phyloP scores from a whole-genome alignment of 2,113 vertebrate species.

The Sylvilagus bachmani region DNA sequence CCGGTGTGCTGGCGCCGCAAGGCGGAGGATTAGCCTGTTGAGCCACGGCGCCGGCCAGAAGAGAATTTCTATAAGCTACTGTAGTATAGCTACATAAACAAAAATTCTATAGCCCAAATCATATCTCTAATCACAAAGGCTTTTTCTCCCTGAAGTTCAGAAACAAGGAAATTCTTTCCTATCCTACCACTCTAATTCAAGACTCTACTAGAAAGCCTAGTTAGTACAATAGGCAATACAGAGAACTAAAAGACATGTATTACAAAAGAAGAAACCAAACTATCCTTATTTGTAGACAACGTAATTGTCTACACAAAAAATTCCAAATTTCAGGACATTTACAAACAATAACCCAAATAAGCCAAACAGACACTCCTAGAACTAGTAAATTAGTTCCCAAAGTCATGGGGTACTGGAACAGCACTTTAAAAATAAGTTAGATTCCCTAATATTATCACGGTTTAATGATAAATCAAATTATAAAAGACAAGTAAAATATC shows the following conservation, averaged over 20 bases:
- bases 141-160: not conserved
- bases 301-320: not conserved
- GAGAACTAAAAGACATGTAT: not conserved
- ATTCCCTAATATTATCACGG: not conserved
- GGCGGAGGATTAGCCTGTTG: too few species aligned
- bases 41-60: too few species aligned
- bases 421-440: not conserved
- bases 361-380: not conserved
- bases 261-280: not conserved
- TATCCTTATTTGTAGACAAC: not conserved
- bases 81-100: not conserved
- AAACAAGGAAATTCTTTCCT: not conserved
- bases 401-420: not conserved
- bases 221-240: not conserved
- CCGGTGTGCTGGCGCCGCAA: too few species aligned
- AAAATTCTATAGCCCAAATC: not conserved
- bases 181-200: not conserved
- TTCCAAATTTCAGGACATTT: not conserved
- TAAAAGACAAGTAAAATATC: not conserved
- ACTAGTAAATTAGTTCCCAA: slow-evolving; percentile 2
- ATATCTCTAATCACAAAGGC: not conserved
- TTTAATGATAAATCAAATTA: not conserved
- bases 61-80: not conserved
- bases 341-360: not conserved
- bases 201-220: not conserved